These are phyloP conservation scores for Ctenopoma kingsleyae DNA, from an alignment of 2,797 vertebrate genomes.

Conservation along the genomic window DNA sequence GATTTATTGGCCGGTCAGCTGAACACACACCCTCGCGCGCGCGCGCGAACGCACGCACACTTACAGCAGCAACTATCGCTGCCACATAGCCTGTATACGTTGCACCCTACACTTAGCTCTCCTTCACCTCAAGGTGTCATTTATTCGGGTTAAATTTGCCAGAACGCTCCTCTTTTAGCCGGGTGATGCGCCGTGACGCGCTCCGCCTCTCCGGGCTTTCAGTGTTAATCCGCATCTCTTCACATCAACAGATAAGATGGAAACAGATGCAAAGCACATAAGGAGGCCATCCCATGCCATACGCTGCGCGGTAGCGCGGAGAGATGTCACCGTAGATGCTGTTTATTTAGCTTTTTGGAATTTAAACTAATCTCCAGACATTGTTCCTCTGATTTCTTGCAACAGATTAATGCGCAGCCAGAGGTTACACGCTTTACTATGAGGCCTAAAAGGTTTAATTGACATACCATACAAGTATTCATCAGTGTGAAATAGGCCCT, in stretches of 20 bases:
- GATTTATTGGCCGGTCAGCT: constrained; percentile 95
- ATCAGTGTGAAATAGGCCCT: constrained; percentile 70
- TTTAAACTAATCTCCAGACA: constrained; percentile 55
- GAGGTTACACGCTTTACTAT: constrained; percentile 54
- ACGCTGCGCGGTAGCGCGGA: constrained; percentile 67
- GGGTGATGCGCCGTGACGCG: constrained; percentile 90
- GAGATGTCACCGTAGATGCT: constrained; percentile 55
- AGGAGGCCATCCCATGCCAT: constrained; percentile 78
- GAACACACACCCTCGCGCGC: neutral
- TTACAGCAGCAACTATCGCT: neutral
- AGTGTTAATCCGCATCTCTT: constrained; percentile 92
- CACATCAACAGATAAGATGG: constrained; percentile 92
- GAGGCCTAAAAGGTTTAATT: constrained; percentile 74
- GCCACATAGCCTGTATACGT: constrained; percentile 26
- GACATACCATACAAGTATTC: constrained; percentile 66
- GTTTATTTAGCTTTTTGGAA: constrained; percentile 29
- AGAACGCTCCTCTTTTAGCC: constrained; percentile 91
- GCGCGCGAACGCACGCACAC: neutral
- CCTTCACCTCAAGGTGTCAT: constrained; percentile 90
- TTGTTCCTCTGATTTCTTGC: constrained; percentile 57
- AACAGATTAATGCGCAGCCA: constrained; percentile 62
- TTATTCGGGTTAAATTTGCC: constrained; percentile 93
- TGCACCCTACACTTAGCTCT: constrained; percentile 65
- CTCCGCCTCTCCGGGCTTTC: constrained; percentile 91
- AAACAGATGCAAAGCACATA: constrained; percentile 86